A percentile compares a stretch with the other conserved stretches of the same genome.
Evolutionary conservation across 2,113 vertebrate genomes (phyloP).

Genomic region (human (Homo sapiens)): DNA sequence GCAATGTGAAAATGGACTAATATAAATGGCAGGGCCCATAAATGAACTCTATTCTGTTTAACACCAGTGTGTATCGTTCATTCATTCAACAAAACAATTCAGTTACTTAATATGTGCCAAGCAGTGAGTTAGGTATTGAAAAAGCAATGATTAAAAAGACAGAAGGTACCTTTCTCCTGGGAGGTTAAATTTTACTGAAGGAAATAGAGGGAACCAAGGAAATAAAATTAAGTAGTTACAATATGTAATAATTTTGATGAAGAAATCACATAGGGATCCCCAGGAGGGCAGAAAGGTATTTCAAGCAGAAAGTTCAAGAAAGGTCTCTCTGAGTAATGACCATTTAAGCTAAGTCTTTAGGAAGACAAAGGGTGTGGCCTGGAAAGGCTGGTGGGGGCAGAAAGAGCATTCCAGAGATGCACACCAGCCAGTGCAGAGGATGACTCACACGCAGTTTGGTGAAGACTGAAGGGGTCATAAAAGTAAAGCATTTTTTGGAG

Average conservation of each 20-base stretch:
- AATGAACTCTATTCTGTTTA: background rate
- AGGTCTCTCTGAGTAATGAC: background rate
- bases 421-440: background rate
- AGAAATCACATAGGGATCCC: background rate
- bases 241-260: background rate
- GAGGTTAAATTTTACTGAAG: background rate
- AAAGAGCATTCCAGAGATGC: background rate
- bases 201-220: background rate
- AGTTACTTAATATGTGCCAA: background rate
- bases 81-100: background rate
- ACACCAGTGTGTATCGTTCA: background rate
- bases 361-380: background rate
- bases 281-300: background rate
- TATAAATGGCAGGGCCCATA: background rate
- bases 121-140: background rate
- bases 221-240: background rate
- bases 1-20: no score
- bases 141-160: background rate
- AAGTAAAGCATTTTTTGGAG: background rate
- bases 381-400: background rate
- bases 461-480: background rate
- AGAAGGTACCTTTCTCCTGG: background rate
- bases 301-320: background rate
- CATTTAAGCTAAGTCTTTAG: background rate
- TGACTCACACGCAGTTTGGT: background rate